These are phyloP conservation scores for Lucinisca nassula DNA, from an alignment of 2,888 invertebrate species.

Conservation along the genomic window DNA sequence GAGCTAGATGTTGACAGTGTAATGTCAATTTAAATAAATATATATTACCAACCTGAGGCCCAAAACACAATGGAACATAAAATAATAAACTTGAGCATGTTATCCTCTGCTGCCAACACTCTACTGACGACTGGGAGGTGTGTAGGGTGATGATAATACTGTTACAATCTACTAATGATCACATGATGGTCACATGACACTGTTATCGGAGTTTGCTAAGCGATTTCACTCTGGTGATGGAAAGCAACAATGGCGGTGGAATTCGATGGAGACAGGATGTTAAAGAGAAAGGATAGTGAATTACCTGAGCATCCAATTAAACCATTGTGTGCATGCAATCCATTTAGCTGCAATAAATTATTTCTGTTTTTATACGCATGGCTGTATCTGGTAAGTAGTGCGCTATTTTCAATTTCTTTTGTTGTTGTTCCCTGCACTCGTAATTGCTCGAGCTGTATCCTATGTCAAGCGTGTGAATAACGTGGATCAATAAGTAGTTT, in stretches of 20 bases:
- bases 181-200: slow-evolving; percentile 39
- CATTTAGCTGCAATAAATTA: slow-evolving; percentile 80
- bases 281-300: slow-evolving; percentile 46
- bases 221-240: neutral
- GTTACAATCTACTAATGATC: neutral
- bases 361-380: slow-evolving; percentile 78
- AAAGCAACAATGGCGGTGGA: slow-evolving; percentile 68
- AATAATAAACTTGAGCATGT: neutral
- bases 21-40: no score
- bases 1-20: no score
- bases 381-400: slow-evolving; percentile 78
- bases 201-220: neutral
- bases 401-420: neutral
- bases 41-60: neutral
- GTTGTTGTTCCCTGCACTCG: no score
- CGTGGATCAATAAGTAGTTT: neutral
- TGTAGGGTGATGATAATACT: neutral
- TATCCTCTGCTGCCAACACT: neutral
- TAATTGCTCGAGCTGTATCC: neutral
- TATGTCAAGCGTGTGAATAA: neutral
- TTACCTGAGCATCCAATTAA: slow-evolving; percentile 53
- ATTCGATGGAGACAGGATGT: slow-evolving; percentile 66
- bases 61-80: neutral
- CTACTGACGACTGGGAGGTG: neutral
- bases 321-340: slow-evolving; percentile 78